These are phyloP conservation scores for Pantherophis guttatus DNA, from an alignment of 2,113 vertebrate genomes.

Conservation along the genomic window DNA sequence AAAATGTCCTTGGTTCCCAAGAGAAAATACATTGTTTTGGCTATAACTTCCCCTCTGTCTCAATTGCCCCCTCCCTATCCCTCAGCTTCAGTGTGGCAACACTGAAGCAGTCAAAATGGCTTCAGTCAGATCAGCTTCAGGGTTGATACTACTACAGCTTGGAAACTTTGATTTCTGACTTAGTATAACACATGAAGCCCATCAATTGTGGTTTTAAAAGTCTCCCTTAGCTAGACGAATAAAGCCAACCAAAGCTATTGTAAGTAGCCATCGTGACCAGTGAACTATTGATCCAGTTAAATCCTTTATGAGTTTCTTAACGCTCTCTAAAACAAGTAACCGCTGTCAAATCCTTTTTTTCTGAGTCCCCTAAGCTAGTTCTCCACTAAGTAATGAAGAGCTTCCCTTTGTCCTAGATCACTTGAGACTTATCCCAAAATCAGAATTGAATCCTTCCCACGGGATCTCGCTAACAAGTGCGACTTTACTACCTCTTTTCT, in stretches of 20 bases:
- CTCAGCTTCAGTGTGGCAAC: too few species aligned
- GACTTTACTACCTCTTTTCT: neutral
- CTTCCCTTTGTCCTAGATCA: neutral
- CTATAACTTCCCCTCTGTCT: too few species aligned
- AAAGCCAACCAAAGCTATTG: neutral
- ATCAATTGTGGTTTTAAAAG: neutral
- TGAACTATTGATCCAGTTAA: neutral
- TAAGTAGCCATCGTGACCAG: neutral
- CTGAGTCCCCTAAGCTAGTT: neutral
- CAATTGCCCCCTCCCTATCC: too few species aligned
- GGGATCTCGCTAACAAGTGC: neutral
- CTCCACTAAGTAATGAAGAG: neutral
- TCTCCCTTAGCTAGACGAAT: neutral
- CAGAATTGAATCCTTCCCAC: neutral
- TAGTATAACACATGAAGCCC: neutral
- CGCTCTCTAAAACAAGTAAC: neutral
- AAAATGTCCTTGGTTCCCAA: too few species aligned
- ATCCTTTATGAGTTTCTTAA: neutral
- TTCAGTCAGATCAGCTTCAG: too few species aligned
- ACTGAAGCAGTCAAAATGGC: too few species aligned
- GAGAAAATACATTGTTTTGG: too few species aligned
- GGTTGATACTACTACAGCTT: neutral
- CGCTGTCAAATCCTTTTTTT: neutral
- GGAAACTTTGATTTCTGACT: neutral
- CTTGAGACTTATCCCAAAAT: neutral